Percentiles rank a stretch among this genome's conserved stretches.
Conservation (phyloP, 2,113 vertebrate species). For the Chamaea fasciata region DNA sequence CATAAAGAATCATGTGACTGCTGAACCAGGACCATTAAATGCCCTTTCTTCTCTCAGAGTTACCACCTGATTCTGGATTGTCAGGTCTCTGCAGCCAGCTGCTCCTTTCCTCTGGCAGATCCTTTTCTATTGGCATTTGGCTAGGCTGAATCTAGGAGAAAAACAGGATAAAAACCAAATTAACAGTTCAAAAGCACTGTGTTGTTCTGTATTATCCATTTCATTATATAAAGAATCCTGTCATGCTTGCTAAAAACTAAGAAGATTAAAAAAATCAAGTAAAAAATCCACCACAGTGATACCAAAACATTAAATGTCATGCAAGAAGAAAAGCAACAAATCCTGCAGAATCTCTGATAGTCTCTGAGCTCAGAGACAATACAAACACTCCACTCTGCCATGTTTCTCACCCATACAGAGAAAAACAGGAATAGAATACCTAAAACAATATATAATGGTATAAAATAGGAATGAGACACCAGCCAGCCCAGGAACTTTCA, state of each 20-base stretch:
- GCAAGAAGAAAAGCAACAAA: neutral
- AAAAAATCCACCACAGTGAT: neutral
- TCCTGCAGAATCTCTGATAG: neutral
- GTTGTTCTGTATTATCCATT: neutral
- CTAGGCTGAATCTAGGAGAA: constrained; percentile 55
- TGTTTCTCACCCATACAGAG: neutral
- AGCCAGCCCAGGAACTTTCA: neutral
- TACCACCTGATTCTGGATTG: neutral
- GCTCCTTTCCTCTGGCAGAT: neutral
- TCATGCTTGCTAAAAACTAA: neutral
- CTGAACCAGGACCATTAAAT: neutral
- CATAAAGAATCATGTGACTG: neutral
- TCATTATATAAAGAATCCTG: neutral
- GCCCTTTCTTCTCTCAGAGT: neutral
- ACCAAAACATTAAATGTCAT: neutral
- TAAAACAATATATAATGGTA: neutral
- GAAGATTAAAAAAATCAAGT: neutral
- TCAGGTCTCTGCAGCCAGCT: neutral
- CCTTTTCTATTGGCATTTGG: neutral
- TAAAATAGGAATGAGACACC: neutral
- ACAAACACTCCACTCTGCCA: neutral
- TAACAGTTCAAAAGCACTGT: neutral
- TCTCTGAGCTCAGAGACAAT: neutral
- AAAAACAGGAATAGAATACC: neutral
- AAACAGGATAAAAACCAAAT: neutral